Evolutionary conservation across 1,140 invertebrate genomes (phyloP), one percentile per base, ranked within the genome.

Genomic region (Ips typographus): DNA sequence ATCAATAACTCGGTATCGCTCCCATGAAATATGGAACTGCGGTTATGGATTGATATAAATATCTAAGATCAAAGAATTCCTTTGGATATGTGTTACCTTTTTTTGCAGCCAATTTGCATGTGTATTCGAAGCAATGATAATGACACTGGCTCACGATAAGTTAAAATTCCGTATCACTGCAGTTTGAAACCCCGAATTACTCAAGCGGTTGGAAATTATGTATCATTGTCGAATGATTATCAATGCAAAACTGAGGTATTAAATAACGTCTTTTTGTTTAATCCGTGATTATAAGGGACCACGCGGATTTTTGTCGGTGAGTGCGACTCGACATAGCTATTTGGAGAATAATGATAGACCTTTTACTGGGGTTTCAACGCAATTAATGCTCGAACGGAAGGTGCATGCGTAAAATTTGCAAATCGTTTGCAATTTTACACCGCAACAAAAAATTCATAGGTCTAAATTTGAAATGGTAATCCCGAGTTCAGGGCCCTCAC

Each of bases 1-100:
- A 76, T 76, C 74, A 76, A 76, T 76, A 74, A 76, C 73, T 73
- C 73, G 72, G 71, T 76, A 76, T 76, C 74, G 65, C 71, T 68
- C 74, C 70, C 68, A 72, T 76, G 73, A 76, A 76, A 76, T 76
- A 76, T 76, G 74, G 73, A 76, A 73, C 72, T 76, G 71, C 67
- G 71, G 71, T 74, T 65, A 44, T 65, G 67, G 69, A 66, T 71
- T 76, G 74, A 76, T 72, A 71, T 73, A 74, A 71, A 44, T 69
- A 22, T 22, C 22, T 61, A 53, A 39, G 42, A 38, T n/a, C 69
- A 53, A 42, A 61, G 52, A 49, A 47, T 47, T 47, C 44, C 44
- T 22, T 22, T 22, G 22, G 22, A 22, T 22, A 22, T 22, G 22
- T 22, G 22, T 22, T 22, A 22, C 22, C 22, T 22, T 22, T 22